phyloP scores from a whole-genome alignment of 2,888 invertebrate species.

The Caenorhabditis becei region DNA sequence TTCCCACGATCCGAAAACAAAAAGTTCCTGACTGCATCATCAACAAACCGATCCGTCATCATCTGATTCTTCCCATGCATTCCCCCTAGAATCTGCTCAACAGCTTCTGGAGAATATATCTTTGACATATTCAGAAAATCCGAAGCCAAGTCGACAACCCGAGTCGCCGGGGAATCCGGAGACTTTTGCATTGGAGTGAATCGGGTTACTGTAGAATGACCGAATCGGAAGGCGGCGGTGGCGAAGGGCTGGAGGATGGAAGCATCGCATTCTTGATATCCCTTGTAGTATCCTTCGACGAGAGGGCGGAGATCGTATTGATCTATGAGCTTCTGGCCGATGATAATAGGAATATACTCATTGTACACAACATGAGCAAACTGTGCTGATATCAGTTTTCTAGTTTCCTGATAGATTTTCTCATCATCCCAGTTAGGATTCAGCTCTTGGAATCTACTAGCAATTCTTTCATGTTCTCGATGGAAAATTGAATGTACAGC shows the following conservation, averaged over 20 bases:
- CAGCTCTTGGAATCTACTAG: constrained; percentile 66
- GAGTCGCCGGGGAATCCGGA: neutral
- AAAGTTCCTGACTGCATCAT: constrained; percentile 70
- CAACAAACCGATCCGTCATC: constrained; percentile 78
- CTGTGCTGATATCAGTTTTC: constrained; percentile 82
- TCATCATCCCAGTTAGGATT: constrained; percentile 83
- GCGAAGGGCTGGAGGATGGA: constrained; percentile 93
- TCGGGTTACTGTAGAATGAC: constrained; percentile 82
- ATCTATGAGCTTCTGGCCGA: constrained; percentile 92
- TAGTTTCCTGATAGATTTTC: constrained; percentile 82
- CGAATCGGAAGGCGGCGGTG: constrained; percentile 92
- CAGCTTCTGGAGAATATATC: constrained; percentile 65
- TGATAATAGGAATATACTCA: constrained; percentile 87
- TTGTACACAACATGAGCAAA: constrained; percentile 84
- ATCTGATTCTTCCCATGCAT: constrained; percentile 76
- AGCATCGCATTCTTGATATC: constrained; percentile 87
- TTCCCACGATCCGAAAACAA: constrained; percentile 86
- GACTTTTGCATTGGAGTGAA: constrained; percentile 57
- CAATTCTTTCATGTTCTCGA: constrained; percentile 81
- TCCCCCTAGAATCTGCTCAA: constrained; percentile 79
- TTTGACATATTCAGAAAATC: constrained; percentile 88
- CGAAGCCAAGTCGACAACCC: constrained; percentile 85
- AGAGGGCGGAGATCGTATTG: constrained; percentile 90
- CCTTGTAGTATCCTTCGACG: constrained; percentile 82
- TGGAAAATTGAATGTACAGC: constrained; percentile 80